Base-by-base conservation (phyloP, 2,888 invertebrate species). In the Caenorhabditis sp. region DNA sequence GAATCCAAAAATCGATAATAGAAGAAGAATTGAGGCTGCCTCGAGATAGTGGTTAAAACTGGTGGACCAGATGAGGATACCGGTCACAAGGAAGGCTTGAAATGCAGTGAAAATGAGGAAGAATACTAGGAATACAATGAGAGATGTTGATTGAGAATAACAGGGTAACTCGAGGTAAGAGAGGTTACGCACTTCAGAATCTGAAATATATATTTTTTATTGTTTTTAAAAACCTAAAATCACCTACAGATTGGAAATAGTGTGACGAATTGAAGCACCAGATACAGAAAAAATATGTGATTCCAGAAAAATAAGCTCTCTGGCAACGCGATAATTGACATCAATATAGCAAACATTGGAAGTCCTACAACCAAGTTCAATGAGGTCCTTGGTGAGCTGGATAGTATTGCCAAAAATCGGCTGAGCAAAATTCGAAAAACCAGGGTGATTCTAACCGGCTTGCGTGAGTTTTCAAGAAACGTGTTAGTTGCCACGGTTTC, bases 241-340 rank as follows among this genome's bases (percentile, higher is more conserved):
- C n/a, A 38, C 71, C 60, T 12, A 71, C 71, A 71, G 26, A 52
- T 61, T 7, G 71, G 71, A 58, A 67, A 71, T 21, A 71, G n/a
- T 14, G 67, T 38, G 1, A 67, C 54, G 17, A 31, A 36, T 61
- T 71, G 71, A 53, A 67, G 53, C n/a, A 67, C 7, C 1, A 71
- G 27, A 49, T 57, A 71, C 25, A 67, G 7, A 60, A 71, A 72
- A 7, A 53, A 64, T 26, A 65, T 31, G 2, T 64, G 36, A 43
- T 72, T 72, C 72, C 72, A 72, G 64, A 60, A 72, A 21, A 65
- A 67, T n/a, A 67, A 31, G 12, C 61, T 59, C 0, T 54, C 62
- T 26, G 70, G 70, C 0, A 70, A 43, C 12, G 43, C 12, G 17
- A 63, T 23, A 58, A 59, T 60, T 0, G 71, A 67, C 1, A 60